Percentiles rank a stretch among this genome's conserved stretches.
Conservation (phyloP, 2,888 invertebrate species). For the Chalcis sispes region DNA sequence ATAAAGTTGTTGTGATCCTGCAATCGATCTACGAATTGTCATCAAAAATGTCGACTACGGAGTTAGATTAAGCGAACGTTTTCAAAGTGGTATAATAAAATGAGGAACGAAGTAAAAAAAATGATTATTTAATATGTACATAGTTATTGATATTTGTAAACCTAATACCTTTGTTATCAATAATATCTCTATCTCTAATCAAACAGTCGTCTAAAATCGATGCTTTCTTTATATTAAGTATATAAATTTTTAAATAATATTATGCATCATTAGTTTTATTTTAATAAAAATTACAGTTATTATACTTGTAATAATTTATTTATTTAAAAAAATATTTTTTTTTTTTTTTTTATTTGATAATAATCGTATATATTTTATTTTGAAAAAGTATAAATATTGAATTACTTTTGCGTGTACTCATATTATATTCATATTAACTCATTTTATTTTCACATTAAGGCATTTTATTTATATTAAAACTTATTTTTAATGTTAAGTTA, state of each 20-base stretch:
- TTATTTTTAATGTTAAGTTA: no score
- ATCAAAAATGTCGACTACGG: constrained; percentile 40
- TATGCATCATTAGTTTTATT: not conserved
- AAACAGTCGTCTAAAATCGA: constrained; percentile 32
- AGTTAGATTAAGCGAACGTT: constrained; percentile 23
- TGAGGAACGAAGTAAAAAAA: constrained; percentile 43
- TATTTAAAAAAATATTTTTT: not conserved
- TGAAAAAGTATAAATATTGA: no score
- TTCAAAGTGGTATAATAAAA: constrained; percentile 31
- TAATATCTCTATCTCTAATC: constrained; percentile 40
- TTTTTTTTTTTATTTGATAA: not conserved
- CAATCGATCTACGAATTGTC: constrained; percentile 39
- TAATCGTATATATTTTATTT: no score
- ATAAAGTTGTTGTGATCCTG: constrained; percentile 46
- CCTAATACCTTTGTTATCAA: constrained; percentile 52
- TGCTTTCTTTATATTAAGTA: constrained; percentile 7
- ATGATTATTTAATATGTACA: constrained; percentile 51
- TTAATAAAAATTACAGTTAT: not conserved
- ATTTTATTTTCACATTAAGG: no score
- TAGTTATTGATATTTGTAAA: constrained; percentile 54
- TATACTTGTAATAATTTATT: no score
- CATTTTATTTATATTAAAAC: no score
- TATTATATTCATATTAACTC: no score
- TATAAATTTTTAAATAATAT: not conserved
- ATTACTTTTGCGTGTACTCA: no score